These are phyloP conservation scores for Pelecanus crispus DNA, from an alignment of 2,113 vertebrate species.

Conservation along the genomic window DNA sequence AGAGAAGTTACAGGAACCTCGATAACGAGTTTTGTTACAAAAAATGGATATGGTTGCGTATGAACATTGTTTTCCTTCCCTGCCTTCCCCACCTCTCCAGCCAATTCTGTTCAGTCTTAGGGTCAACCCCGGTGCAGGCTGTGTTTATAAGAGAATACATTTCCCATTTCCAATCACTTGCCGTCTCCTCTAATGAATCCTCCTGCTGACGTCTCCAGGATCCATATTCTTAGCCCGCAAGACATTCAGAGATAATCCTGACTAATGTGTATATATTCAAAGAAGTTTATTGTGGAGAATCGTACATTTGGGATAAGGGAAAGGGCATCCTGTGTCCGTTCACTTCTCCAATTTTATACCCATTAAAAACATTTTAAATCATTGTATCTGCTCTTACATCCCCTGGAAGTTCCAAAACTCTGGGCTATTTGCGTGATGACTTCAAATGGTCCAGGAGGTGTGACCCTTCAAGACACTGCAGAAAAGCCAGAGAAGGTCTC, in stretches of 20 bases:
- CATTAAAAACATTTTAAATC: constrained; percentile 27
- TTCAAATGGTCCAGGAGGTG: background rate
- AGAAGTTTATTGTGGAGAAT: constrained; percentile 25
- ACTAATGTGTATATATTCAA: constrained; percentile 49
- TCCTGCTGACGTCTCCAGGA: constrained; percentile 34
- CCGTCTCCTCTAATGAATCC: constrained; percentile 47
- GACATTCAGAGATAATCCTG: constrained; percentile 57
- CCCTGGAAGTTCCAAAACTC: background rate
- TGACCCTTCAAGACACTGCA: background rate
- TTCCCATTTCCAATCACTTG: constrained; percentile 54
- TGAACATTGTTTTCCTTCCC: constrained; percentile 2
- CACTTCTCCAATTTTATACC: constrained; percentile 34
- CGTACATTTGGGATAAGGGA: background rate
- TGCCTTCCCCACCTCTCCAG: background rate
- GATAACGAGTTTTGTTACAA: background rate
- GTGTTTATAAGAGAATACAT: constrained; percentile 48
- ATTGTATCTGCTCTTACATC: background rate
- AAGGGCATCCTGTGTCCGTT: constrained; percentile 25
- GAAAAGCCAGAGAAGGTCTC: background rate
- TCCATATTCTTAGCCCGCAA: constrained; percentile 32
- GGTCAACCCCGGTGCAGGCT: constrained; percentile 60
- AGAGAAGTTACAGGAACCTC: background rate
- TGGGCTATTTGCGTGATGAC: background rate
- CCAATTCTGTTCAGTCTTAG: constrained; percentile 6
- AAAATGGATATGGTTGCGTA: rapidly evolving